Evolutionary conservation across 2,888 invertebrate genomes (phyloP).

Genomic region (Patella pellucida): DNA sequence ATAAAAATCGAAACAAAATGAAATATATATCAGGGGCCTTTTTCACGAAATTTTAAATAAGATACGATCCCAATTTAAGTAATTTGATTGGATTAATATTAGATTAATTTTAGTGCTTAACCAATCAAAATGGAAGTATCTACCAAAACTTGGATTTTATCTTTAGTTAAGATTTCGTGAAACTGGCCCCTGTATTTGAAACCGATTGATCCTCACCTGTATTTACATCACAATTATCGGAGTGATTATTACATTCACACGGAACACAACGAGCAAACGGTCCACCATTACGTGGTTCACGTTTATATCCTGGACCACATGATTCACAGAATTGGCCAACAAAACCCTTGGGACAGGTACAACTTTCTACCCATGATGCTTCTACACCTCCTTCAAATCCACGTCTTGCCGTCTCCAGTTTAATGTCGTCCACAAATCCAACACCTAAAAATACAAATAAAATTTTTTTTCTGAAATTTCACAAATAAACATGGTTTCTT

Average conservation of each 20-base stretch:
- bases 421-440: conserved; percentile 91
- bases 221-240: conserved; percentile 87
- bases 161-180: too few relatives aligned
- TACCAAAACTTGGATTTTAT: too few relatives aligned
- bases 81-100: too few relatives aligned
- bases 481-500: too few relatives aligned
- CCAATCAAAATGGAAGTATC: too few relatives aligned
- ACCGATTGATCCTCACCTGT: too few relatives aligned
- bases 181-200: too few relatives aligned
- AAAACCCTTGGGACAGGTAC: conserved; percentile 79
- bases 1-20: too few relatives aligned
- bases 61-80: too few relatives aligned
- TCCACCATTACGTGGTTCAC: conserved; percentile 91
- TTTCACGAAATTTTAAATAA: too few relatives aligned
- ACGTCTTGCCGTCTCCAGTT: conserved; percentile 88
- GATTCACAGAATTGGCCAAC: conserved; percentile 97
- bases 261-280: conserved; percentile 94
- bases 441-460: conserved; percentile 73
- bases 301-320: conserved; percentile 94
- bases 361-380: conserved; percentile 95
- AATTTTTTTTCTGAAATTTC: not conserved
- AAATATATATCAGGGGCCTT: too few relatives aligned
- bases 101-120: too few relatives aligned
- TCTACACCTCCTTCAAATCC: conserved; percentile 75
- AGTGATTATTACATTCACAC: conserved; percentile 97